phyloP scores from a whole-genome alignment of 1,140 invertebrate genomes.

The Stegodyphus dumicola region DNA sequence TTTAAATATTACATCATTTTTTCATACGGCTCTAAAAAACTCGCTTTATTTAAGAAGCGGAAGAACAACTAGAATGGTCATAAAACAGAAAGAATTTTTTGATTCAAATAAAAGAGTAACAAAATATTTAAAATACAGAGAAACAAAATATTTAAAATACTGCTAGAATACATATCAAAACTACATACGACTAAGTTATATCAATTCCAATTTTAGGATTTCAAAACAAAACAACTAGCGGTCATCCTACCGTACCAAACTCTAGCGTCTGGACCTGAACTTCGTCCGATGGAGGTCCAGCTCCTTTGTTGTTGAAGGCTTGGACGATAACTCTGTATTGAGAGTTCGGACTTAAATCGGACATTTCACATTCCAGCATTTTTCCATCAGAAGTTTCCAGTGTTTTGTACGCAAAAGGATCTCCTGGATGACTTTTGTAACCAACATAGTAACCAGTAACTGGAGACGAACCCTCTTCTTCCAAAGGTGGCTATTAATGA shows the following conservation, averaged over 20 bases:
- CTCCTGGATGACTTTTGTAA: conserved; percentile 68
- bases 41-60: too few relatives aligned
- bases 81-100: too few relatives aligned
- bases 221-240: neutral
- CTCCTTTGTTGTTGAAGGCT: conserved; percentile 69
- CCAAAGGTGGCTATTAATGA: conserved; percentile 59
- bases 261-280: conserved; percentile 78
- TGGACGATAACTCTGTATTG: conserved; percentile 68
- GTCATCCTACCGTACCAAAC: conserved; percentile 67
- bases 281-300: conserved; percentile 82
- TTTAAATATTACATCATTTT: too few relatives aligned
- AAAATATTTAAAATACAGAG: too few relatives aligned
- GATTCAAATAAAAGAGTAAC: too few relatives aligned
- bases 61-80: too few relatives aligned
- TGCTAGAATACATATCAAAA: too few relatives aligned
- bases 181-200: too few relatives aligned
- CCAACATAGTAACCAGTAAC: conserved; percentile 76
- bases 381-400: conserved; percentile 32
- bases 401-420: conserved; percentile 62
- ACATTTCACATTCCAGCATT: conserved; percentile 59
- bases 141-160: too few relatives aligned
- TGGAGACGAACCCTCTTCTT: conserved; percentile 69
- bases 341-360: conserved; percentile 65
- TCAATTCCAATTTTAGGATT: too few relatives aligned
- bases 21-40: too few relatives aligned